A percentile compares a stretch with the other conserved stretches of the same genome.
These are phyloP conservation scores for Esox niger DNA, from an alignment of 2,113 vertebrate genomes.

Conservation along the genomic window DNA sequence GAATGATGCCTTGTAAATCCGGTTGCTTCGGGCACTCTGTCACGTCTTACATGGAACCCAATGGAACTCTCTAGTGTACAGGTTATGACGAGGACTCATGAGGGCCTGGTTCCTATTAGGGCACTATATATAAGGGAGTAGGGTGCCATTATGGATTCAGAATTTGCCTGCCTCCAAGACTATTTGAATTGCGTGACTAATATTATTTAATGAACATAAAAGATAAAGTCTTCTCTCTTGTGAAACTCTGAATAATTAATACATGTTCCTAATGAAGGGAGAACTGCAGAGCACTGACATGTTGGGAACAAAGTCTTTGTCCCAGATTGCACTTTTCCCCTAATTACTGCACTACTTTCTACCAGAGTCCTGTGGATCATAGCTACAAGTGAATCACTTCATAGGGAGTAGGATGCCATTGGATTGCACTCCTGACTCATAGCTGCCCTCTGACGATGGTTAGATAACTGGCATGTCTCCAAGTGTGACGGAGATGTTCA, in stretches of 20 bases:
- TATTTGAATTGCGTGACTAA: conserved; percentile 61
- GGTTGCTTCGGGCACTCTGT: neutral
- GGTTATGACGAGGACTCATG: too few species aligned
- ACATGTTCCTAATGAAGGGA: conserved; percentile 42
- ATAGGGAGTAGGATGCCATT: too few species aligned
- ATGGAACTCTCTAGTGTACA: too few species aligned
- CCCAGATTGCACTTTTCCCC: conserved; percentile 1
- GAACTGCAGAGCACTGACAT: conserved; percentile 23
- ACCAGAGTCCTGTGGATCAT: neutral
- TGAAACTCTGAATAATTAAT: conserved; percentile 47
- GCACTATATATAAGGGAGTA: too few species aligned
- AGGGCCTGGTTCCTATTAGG: neutral
- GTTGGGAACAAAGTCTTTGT: conserved; percentile 4
- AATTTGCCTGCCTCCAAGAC: conserved; percentile 31
- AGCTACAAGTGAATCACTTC: too few species aligned
- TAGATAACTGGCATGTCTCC: conserved; percentile 23
- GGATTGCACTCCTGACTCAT: too few species aligned
- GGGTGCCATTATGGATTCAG: too few species aligned
- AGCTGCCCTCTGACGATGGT: conserved; percentile 4
- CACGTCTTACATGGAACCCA: too few species aligned
- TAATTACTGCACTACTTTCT: too few species aligned
- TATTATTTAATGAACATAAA: conserved; percentile 57
- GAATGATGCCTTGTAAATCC: too few species aligned
- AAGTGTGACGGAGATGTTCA: neutral
- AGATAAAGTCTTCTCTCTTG: conserved; percentile 42